phyloP scores from a whole-genome alignment of 2,797 vertebrate species.

The Macropodus opercularis region DNA sequence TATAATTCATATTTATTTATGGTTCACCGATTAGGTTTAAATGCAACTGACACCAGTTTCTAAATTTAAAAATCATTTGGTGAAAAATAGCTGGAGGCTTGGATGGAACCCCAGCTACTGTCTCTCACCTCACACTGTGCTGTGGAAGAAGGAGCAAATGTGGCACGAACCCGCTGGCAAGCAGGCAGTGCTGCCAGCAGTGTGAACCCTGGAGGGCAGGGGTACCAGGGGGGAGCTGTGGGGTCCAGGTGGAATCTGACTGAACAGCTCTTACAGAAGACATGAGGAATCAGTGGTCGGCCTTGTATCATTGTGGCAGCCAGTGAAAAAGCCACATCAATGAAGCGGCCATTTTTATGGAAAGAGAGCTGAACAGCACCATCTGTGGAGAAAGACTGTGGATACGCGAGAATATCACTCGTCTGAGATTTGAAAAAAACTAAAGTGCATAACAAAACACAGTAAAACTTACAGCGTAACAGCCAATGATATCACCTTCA shows the following conservation, averaged over 20 bases:
- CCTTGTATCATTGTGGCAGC: constrained; percentile 68
- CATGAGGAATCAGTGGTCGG: constrained; percentile 84
- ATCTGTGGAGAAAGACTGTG: constrained; percentile 81
- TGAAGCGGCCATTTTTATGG: constrained; percentile 84
- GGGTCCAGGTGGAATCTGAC: constrained; percentile 85
- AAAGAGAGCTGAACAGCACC: constrained; percentile 85
- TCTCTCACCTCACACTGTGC: constrained; percentile 85
- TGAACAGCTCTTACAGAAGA: constrained; percentile 87
- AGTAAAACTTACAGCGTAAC: constrained; percentile 86
- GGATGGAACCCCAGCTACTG: background rate
- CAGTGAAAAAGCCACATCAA: constrained; percentile 85
- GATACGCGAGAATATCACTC: constrained; percentile 6
- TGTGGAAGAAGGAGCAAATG: constrained; percentile 69
- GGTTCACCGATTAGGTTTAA: background rate
- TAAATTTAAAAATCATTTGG: background rate
- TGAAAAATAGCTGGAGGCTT: background rate
- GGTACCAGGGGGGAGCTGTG: constrained; percentile 81
- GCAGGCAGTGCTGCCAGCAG: constrained; percentile 76
- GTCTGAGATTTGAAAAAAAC: background rate
- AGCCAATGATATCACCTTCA: constrained; percentile 90
- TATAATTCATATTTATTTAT: too few relatives aligned
- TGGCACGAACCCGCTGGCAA: constrained; percentile 69
- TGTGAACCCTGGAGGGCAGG: constrained; percentile 76
- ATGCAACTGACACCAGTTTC: background rate
- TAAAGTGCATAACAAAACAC: background rate